Conservation (phyloP, 1,140 invertebrate genomes). For the Varroa destructor region DNA sequence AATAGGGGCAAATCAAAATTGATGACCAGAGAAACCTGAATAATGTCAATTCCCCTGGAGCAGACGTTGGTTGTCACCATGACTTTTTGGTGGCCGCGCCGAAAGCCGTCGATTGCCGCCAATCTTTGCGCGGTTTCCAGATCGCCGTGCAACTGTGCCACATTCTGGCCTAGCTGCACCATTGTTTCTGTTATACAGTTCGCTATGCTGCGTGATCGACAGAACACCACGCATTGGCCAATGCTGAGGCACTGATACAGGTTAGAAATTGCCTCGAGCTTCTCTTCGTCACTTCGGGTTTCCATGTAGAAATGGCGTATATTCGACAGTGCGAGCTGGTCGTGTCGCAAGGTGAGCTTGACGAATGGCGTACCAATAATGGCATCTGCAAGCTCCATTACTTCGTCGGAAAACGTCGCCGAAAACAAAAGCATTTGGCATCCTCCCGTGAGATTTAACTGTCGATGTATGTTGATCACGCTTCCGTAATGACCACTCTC, state of each 20-base stretch:
- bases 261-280: slow-evolving; percentile 83
- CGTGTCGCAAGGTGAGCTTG: slow-evolving; percentile 60
- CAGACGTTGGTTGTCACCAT: slow-evolving; percentile 96
- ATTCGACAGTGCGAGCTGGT: slow-evolving; percentile 92
- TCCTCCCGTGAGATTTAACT: slow-evolving; percentile 46
- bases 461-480: slow-evolving; percentile 85
- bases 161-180: not conserved
- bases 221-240: slow-evolving; percentile 97
- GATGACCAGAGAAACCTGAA: slow-evolving; percentile 92
- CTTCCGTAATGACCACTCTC: slow-evolving; percentile 95
- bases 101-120: slow-evolving; percentile 61
- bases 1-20: slow-evolving; percentile 94
- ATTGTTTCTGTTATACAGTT: not conserved
- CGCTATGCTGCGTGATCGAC: slow-evolving; percentile 54
- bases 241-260: slow-evolving; percentile 91
- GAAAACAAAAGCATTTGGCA: slow-evolving; percentile 99
- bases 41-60: slow-evolving; percentile 65
- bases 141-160: slow-evolving; percentile 44
- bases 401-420: slow-evolving; percentile 83
- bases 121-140: not conserved
- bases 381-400: slow-evolving; percentile 91
- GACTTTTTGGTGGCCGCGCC: slow-evolving; percentile 79
- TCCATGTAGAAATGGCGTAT: slow-evolving; percentile 71
- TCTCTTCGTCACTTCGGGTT: slow-evolving; percentile 54
- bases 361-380: slow-evolving; percentile 75